Evolutionary conservation across 2,797 vertebrate species (phyloP).

Genomic region (Holocentrus rufus): DNA sequence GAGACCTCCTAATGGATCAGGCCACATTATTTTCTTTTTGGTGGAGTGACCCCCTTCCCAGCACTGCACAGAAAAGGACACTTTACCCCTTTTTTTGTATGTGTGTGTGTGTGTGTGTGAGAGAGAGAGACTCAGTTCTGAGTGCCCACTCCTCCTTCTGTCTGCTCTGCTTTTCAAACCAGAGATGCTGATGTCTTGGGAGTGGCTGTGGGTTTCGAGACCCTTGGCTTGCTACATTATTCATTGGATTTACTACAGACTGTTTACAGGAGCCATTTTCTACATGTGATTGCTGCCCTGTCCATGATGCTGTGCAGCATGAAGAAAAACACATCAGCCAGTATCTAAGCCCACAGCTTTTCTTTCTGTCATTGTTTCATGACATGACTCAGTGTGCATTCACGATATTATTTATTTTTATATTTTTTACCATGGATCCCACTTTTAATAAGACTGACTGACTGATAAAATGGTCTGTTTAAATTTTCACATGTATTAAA

Average conservation of each 20-base stretch:
- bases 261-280: conserved; percentile 6
- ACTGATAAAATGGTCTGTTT: neutral
- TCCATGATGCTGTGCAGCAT: too few relatives aligned
- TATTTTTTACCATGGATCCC: too few relatives aligned
- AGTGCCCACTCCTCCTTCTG: conserved; percentile 33
- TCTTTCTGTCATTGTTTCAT: neutral
- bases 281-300: conserved; percentile 26
- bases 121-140: conserved; percentile 19
- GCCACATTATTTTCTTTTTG: conserved; percentile 41
- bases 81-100: conserved; percentile 47
- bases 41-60: conserved; percentile 26
- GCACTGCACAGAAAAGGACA: conserved; percentile 46
- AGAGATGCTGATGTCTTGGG: conserved; percentile 59
- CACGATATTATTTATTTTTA: neutral
- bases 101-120: conserved; percentile 36
- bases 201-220: conserved; percentile 63
- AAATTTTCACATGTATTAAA: conserved; percentile 2
- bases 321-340: neutral
- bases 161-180: conserved; percentile 45
- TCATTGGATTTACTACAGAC: conserved; percentile 66
- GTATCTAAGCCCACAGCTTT: neutral
- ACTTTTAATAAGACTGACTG: too few relatives aligned
- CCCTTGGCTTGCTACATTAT: conserved; percentile 68
- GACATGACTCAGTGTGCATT: neutral
- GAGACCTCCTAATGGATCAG: conserved; percentile 69